Conservation (phyloP, 2,797 vertebrate species). For the Microctenopoma lineatum region DNA sequence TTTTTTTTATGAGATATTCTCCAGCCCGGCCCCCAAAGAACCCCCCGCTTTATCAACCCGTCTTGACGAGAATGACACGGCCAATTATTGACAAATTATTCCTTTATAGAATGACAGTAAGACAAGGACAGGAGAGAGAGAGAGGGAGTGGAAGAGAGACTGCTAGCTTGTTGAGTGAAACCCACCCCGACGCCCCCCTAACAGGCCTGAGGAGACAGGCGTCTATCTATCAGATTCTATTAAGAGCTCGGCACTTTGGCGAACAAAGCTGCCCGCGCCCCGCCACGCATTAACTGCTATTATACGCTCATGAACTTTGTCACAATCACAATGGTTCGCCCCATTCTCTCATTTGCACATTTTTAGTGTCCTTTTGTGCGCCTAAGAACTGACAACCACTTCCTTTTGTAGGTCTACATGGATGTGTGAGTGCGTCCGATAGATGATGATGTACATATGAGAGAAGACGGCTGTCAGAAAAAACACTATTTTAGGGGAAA, state of each 20-base stretch:
- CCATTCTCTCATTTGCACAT: slow-evolving; percentile 42
- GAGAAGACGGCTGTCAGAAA: neutral
- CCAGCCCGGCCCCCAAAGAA: slow-evolving; percentile 70
- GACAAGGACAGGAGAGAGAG: slow-evolving; percentile 53
- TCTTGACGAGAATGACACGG: slow-evolving; percentile 85
- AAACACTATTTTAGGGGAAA: neutral
- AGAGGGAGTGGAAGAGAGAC: slow-evolving; percentile 18
- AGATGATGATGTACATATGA: slow-evolving; percentile 21
- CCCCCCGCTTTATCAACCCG: slow-evolving; percentile 77
- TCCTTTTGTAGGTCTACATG: slow-evolving; percentile 16
- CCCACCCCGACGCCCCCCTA: slow-evolving; percentile 52
- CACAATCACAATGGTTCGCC: slow-evolving; percentile 70
- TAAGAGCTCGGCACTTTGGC: slow-evolving; percentile 79
- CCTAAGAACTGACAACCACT: slow-evolving; percentile 50
- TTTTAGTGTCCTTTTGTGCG: slow-evolving; percentile 60
- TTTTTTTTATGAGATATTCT: slow-evolving; percentile 75
- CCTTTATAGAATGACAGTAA: slow-evolving; percentile 79
- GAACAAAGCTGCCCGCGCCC: slow-evolving; percentile 78
- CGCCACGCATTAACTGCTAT: slow-evolving; percentile 79
- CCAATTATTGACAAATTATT: slow-evolving; percentile 89
- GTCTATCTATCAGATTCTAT: slow-evolving; percentile 86
- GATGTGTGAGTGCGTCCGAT: slow-evolving; percentile 11
- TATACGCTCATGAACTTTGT: slow-evolving; percentile 82
- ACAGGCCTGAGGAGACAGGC: slow-evolving; percentile 78
- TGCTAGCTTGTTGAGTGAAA: slow-evolving; percentile 65